Conservation (phyloP, 2,888 invertebrate species). For the Micropterix aruncella region DNA sequence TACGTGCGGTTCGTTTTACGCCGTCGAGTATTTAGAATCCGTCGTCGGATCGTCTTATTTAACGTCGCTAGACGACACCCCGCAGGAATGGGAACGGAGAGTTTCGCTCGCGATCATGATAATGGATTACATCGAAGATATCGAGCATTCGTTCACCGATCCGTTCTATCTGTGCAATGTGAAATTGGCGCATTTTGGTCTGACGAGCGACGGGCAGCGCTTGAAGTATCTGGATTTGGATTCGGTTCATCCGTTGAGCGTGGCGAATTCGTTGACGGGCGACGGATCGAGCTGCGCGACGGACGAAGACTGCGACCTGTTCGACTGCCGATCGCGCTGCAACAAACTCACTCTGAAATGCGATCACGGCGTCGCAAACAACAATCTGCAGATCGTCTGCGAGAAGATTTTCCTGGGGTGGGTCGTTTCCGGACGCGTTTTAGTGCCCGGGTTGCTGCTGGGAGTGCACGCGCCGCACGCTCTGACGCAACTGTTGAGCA, state of each 20-base stretch:
- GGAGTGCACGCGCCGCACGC: slow-evolving; percentile 42
- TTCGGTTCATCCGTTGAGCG: slow-evolving; percentile 41
- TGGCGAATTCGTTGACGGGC: slow-evolving; percentile 31
- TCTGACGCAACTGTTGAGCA: slow-evolving; percentile 38
- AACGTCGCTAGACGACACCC: slow-evolving; percentile 33
- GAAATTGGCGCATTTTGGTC: slow-evolving; percentile 51
- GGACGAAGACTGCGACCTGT: slow-evolving; percentile 51
- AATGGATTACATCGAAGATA: slow-evolving; percentile 41
- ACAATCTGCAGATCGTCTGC: slow-evolving; percentile 53
- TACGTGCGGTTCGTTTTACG: slow-evolving; percentile 52
- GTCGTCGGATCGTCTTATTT: slow-evolving; percentile 36
- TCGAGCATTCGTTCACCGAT: slow-evolving; percentile 43
- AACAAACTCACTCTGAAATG: slow-evolving; percentile 35
- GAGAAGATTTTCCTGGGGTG: slow-evolving; percentile 51
- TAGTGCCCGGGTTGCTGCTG: slow-evolving; percentile 45
- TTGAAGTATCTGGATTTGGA: slow-evolving; percentile 51
- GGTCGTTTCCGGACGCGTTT: slow-evolving; percentile 42
- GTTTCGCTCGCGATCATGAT: slow-evolving; percentile 43
- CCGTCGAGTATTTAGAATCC: slow-evolving; percentile 46
- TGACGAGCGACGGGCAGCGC: slow-evolving; percentile 31
- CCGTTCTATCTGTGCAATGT: slow-evolving; percentile 54
- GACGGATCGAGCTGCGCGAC: slow-evolving; percentile 32
- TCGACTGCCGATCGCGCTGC: slow-evolving; percentile 51
- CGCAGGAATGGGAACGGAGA: slow-evolving; percentile 40
- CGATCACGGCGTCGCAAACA: slow-evolving; percentile 39